These are phyloP conservation scores for Daphoenositta chrysoptera DNA, from an alignment of 2,113 vertebrate species.

Conservation along the genomic window DNA sequence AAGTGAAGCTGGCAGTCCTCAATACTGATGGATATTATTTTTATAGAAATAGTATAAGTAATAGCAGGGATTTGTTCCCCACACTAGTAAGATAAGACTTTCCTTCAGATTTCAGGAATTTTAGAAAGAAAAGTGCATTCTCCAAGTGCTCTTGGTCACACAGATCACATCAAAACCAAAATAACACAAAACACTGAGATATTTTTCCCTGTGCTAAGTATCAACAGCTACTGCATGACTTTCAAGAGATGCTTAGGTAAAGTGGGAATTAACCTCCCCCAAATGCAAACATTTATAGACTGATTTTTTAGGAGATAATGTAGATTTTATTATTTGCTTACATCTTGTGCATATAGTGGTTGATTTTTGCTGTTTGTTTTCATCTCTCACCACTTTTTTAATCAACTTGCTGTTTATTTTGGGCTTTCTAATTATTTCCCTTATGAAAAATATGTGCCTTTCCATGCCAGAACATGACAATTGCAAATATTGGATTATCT, in stretches of 20 bases:
- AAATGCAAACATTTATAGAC: neutral
- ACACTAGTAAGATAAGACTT: neutral
- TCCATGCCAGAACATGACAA: neutral
- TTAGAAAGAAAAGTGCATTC: neutral
- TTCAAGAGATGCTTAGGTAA: neutral
- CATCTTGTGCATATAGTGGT: neutral
- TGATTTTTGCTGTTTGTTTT: neutral
- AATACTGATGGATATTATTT: neutral
- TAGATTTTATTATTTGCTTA: neutral
- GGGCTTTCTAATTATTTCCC: neutral
- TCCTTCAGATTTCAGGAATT: neutral
- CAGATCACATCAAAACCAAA: neutral
- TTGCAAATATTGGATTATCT: neutral
- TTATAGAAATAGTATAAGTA: neutral
- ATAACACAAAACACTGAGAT: neutral
- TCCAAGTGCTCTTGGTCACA: neutral
- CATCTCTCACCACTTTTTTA: neutral
- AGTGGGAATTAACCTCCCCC: neutral
- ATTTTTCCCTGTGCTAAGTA: neutral
- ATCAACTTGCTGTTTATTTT: slow-evolving; percentile 12
- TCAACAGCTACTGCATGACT: neutral
- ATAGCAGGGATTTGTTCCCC: neutral
- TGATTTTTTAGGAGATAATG: neutral
- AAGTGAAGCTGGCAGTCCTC: neutral
- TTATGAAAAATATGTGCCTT: neutral